A percentile compares a stretch with the other conserved stretches of the same genome.
Evolutionary conservation across 2,888 invertebrate genomes (phyloP).

Genomic region (Psylliodes chrysocephalus): DNA sequence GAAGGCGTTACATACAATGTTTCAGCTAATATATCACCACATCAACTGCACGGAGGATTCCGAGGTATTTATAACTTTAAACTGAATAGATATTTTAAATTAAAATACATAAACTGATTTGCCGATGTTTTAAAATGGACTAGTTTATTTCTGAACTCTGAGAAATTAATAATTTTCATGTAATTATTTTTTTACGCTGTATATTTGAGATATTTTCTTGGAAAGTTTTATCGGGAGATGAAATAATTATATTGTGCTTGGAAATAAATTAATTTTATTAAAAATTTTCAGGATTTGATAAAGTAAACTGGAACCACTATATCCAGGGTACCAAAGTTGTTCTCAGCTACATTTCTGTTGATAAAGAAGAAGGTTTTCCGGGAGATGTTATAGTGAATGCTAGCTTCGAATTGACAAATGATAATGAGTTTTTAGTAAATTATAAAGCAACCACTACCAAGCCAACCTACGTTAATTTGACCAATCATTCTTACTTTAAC

Average conservation of each 20-base stretch:
- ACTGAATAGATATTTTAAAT: not conserved
- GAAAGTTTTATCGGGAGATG: too few species aligned
- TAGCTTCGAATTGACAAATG: slow-evolving; percentile 75
- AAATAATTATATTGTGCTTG: too few species aligned
- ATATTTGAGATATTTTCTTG: too few species aligned
- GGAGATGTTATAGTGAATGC: slow-evolving; percentile 80
- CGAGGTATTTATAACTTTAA: slow-evolving; percentile 63
- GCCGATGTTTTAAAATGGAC: too few species aligned
- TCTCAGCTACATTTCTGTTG: slow-evolving; percentile 79
- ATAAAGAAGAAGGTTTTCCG: slow-evolving; percentile 90
- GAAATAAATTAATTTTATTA: too few species aligned
- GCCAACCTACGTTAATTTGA: slow-evolving; percentile 86
- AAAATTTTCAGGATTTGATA: slow-evolving; percentile 79
- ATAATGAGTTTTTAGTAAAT: slow-evolving; percentile 79
- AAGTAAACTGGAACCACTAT: slow-evolving; percentile 75
- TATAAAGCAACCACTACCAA: slow-evolving; percentile 81
- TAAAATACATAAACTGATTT: not conserved
- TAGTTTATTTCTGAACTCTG: too few species aligned
- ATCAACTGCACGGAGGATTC: slow-evolving; percentile 86
- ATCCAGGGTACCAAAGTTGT: slow-evolving; percentile 72
- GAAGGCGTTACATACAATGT: slow-evolving; percentile 76
- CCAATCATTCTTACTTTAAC: slow-evolving; percentile 92
- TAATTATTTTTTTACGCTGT: too few species aligned
- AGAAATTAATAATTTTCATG: too few species aligned
- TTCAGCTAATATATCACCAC: slow-evolving; percentile 75